Percentiles rank a stretch among this genome's conserved stretches.
phyloP scores from a whole-genome alignment of 2,888 invertebrate genomes.

The Trachelus troglodyta region DNA sequence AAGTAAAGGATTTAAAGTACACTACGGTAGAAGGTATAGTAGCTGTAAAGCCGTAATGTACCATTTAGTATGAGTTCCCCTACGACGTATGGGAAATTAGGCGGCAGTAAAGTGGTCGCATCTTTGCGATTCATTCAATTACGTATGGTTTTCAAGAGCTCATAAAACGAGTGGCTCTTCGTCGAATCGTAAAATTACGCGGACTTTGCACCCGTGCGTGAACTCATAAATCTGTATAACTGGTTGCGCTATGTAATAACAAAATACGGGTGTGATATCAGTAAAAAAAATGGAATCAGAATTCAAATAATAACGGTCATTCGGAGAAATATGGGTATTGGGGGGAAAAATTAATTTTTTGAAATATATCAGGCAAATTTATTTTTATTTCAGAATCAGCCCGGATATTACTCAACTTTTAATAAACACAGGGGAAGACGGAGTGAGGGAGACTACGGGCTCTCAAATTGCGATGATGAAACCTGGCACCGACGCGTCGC shows the following conservation, averaged over 20 bases:
- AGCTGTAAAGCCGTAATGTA: slow-evolving; percentile 9
- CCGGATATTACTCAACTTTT: slow-evolving; percentile 18
- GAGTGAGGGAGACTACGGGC: slow-evolving; percentile 31
- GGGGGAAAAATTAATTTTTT: background rate
- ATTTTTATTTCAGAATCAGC: background rate
- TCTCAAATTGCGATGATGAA: slow-evolving; percentile 66
- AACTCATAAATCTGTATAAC: background rate
- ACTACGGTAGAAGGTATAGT: background rate
- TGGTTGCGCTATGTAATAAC: background rate
- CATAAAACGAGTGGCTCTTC: slow-evolving; percentile 19
- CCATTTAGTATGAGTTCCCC: slow-evolving; percentile 6
- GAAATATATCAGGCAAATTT: background rate
- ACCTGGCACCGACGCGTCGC: slow-evolving; percentile 59
- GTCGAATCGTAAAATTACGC: background rate
- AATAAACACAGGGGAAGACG: slow-evolving; percentile 12
- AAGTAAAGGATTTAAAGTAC: slow-evolving; percentile 2
- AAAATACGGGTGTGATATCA: background rate
- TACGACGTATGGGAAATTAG: slow-evolving; percentile 10
- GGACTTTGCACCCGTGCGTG: background rate
- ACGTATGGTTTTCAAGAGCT: slow-evolving; percentile 7
- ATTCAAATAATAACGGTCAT: background rate
- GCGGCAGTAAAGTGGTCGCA: slow-evolving; percentile 19
- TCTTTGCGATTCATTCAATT: slow-evolving; percentile 31
- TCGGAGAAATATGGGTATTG: background rate
- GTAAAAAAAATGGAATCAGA: background rate